These are phyloP conservation scores for Pyrrhia umbra DNA, from an alignment of 2,888 invertebrate species.

Conservation along the genomic window DNA sequence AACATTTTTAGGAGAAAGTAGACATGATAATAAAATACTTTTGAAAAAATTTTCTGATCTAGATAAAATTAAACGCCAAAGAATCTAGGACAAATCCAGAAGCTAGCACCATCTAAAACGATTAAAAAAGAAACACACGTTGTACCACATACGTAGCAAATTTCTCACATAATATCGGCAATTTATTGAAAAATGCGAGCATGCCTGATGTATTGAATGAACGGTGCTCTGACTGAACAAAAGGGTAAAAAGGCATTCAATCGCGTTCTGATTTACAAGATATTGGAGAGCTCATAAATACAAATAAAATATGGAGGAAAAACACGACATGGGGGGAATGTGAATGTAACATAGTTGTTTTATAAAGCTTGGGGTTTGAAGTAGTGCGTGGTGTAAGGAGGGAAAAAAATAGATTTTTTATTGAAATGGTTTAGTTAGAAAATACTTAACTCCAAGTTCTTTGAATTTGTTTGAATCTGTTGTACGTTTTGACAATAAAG, in stretches of 20 bases:
- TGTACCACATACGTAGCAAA: neutral
- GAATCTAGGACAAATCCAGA: too few relatives aligned
- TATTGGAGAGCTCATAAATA: conserved; percentile 12
- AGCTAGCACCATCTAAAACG: neutral
- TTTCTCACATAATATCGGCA: neutral
- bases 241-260: neutral
- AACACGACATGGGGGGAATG: neutral
- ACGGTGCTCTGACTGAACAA: conserved; percentile 1
- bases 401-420: too few relatives aligned
- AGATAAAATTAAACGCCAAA: too few relatives aligned
- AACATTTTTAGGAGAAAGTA: too few relatives aligned
- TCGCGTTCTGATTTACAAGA: conserved; percentile 11
- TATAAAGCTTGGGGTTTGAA: neutral
- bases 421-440: neutral
- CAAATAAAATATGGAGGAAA: neutral
- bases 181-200: neutral
- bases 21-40: too few relatives aligned
- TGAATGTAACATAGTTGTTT: neutral
- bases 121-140: too few relatives aligned
- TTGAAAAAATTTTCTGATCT: too few relatives aligned
- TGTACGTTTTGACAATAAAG: too few relatives aligned
- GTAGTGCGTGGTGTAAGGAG: neutral
- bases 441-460: too few relatives aligned
- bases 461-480: too few relatives aligned
- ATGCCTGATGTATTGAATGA: neutral